Evolutionary conservation across 2,888 invertebrate genomes (phyloP), one percentile per base, ranked within the genome.

Genomic region (Mamestra brassicae): DNA sequence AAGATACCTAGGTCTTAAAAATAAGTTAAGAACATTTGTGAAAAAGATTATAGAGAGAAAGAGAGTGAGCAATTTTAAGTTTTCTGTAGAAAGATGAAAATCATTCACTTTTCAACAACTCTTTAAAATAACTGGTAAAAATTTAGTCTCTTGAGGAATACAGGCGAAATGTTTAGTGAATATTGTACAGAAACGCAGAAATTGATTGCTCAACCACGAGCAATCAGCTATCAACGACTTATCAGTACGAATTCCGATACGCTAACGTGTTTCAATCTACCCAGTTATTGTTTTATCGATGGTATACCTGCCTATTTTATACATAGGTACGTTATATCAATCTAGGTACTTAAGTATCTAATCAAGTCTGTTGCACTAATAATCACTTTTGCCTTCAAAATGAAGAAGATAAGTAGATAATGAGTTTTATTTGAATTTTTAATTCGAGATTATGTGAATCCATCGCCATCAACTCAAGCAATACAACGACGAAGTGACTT

Each of bases 211-310:
- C 68, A 78, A 84, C 61, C n/a, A 15, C 55, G 10, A 73, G 76
- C 71, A 72, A 78, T 69, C 63, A 67, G 66, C 73, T 85, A 86
- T 83, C 83, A 82, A 26, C 50, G 72, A 73, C 63, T 83, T 83
- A 81, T 81, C 80, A 81, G 72, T 63, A 70, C 62, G 55, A 83
- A 86, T 86, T 79, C 80, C 79, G 77, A 73, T 66, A 74, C 65
- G 67, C 61, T 81, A 85, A 76, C 83, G 85, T 85, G 83, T 86
- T 79, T 63, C 69, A 71, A 66, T 79, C 42, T 72, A 62, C 38
- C 63, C 55, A 74, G 70, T 74, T 80, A 74, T 79, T 86, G 78
- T 86, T 78, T 76, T 80, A 77, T 82, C 87, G 60, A 71, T 10
- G 8, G 42, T 68, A n/a, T 62, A 61, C 38, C n/a, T 69, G 70